Base-by-base conservation (phyloP, 2,888 invertebrate genomes). In the Plagodis dolabraria region DNA sequence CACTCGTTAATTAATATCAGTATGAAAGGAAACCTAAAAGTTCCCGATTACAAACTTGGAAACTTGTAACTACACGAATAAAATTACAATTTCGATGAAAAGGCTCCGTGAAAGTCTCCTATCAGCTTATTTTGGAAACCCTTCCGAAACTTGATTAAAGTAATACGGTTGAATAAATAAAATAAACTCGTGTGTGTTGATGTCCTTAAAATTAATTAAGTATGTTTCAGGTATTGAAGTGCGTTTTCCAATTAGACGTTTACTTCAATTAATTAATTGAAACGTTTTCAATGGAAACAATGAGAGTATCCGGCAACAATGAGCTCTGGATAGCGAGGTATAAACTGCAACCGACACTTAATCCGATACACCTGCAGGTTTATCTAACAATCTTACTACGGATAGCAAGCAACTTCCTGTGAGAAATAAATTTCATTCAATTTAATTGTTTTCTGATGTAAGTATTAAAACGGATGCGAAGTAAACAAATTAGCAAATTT, bases 21-120 rank as follows among this genome's bases (percentile, higher is more conserved):
- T 79, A 79, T 86, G 85, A 87, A 87, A 85, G 86, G 87, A 79
- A 78, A 82, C 89, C 89, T 88, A 76, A 89, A 91, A 90, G 85
- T 90, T 89, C 70, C 69, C 80, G 82, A 86, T 87, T 82, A 82
- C 76, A 79, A 85, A 82, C 82, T 85, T 79, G 62, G 74, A 76
- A 82, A 85, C 78, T 81, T 71, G 69, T 72, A 71, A 74, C 76
- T 79, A 79, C 75, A 75, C 74, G 79, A 80, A 81, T 82, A 80
- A 79, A 83, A 82, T 86, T 78, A 83, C 75, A 76, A 78, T 77
- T 68, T 68, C 67, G 63, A 65, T 74, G 80, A 81, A 82, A 80
- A 78, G 79, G 74, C 77, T 79, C 71, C 76, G 74, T 70, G 74
- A 71, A 74, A 80, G 71, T 74, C 72, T 78, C 75, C 77, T 79